Evolutionary conservation across 1,140 invertebrate genomes (phyloP), one percentile per base, ranked within the genome.

Genomic region (Argopecten irradians): DNA sequence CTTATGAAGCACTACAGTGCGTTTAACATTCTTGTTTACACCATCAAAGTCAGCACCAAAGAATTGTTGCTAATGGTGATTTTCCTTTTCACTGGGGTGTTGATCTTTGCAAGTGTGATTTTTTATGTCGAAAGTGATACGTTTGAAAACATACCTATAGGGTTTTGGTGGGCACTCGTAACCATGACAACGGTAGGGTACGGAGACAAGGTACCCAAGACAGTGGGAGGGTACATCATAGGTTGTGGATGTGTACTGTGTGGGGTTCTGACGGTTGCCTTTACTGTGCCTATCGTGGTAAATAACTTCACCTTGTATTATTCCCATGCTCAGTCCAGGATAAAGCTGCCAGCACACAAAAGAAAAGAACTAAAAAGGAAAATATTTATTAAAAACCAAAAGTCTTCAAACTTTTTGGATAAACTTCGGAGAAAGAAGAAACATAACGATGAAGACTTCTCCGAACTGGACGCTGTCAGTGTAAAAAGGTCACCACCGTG

Each of bases 281-380:
- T 99, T 95, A 98, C 98, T 90, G 98, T 99, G 93, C 98, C 98
- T 92, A 98, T 99, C 94, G 99, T 99, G 94, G 98, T 99, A 92
- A 99, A 98, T 96, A 99, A 99, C 96, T 99, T 99, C 96, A 98
- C 98, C 92, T 98, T 99, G 97, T 99, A 99, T 96, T 99, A 99
- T 96, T 98, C 98, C 22, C 94, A 95, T 86, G 95, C 95, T 11
- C 94, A 95, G 88, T 94, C 94, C 7, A 89, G 95, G 55, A 93
- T 93, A 41, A 93, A 94, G 86, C 87, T 95, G 16, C 95, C 95
- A 19, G 90, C 91, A 8, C 91, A 93, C 28, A 94, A 94, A 90
- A 88, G 92, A 87, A 93, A 92, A 85, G 93, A 95, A 86, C 87
- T 94, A 22, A 93, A 93, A 87, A 88, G 92, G 82, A 94, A 93